Percentiles rank a stretch among this genome's conserved stretches.
Conservation (phyloP, 2,113 vertebrate genomes). For the Hydropotes inermis region DNA sequence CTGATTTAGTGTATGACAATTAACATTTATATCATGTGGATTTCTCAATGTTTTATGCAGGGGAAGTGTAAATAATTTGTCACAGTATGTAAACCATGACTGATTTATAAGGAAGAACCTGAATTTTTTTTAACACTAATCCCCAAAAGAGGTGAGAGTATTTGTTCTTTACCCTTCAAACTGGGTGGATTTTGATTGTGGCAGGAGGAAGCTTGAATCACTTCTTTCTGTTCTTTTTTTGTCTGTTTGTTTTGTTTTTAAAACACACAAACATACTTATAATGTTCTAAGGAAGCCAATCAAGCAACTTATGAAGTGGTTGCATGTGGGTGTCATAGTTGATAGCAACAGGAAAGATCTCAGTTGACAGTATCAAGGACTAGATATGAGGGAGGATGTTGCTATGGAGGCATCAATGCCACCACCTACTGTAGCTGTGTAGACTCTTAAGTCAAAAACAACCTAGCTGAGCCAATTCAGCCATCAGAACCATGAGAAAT, state of each 20-base stretch:
- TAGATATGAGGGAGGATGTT: neutral
- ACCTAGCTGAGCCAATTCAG: neutral
- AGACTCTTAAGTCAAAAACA: neutral
- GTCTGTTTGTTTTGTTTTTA: neutral
- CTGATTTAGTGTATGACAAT: neutral
- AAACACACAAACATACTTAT: neutral
- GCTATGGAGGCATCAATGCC: neutral
- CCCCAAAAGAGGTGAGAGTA: neutral
- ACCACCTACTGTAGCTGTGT: accelerated
- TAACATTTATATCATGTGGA: neutral
- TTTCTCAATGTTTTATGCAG: neutral
- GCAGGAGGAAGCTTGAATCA: neutral
- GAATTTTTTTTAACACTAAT: neutral
- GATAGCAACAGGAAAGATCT: neutral
- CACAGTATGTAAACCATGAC: neutral
- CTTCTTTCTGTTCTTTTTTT: neutral
- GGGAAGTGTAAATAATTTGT: neutral
- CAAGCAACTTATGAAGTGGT: neutral
- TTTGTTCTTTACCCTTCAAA: neutral
- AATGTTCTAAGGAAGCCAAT: neutral
- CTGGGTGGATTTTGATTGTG: neutral
- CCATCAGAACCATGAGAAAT: neutral
- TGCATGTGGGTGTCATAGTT: neutral
- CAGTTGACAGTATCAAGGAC: neutral
- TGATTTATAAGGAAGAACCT: neutral